phyloP scores from a whole-genome alignment of 2,113 vertebrate species.

The Danionella cerebrum region DNA sequence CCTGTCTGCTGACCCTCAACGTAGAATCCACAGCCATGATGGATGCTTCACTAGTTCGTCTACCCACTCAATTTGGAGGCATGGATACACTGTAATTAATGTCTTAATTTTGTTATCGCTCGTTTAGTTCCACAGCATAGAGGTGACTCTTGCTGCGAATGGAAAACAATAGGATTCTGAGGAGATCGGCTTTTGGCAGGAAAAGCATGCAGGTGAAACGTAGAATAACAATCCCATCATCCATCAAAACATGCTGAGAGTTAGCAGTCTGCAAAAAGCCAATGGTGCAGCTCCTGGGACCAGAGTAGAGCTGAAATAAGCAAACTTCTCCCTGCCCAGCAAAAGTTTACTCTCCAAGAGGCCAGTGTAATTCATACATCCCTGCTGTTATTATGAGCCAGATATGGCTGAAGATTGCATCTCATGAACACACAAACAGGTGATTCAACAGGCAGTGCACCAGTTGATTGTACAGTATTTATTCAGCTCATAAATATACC shows the following conservation, averaged over 20 bases:
- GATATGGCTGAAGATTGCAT: neutral
- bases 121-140: slow-evolving; percentile 70
- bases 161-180: slow-evolving; percentile 66
- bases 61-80: slow-evolving; percentile 62
- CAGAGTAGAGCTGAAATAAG: slow-evolving; percentile 42
- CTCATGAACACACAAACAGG: neutral
- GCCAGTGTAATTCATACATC: neutral
- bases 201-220: slow-evolving; percentile 57
- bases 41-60: slow-evolving; percentile 65
- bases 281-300: slow-evolving; percentile 53
- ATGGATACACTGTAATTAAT: slow-evolving; percentile 74
- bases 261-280: slow-evolving; percentile 53
- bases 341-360: slow-evolving; percentile 20
- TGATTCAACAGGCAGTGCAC: neutral
- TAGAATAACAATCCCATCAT: slow-evolving; percentile 69
- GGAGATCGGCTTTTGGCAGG: slow-evolving; percentile 67
- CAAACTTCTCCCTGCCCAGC: slow-evolving; percentile 23
- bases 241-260: slow-evolving; percentile 65
- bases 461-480: too few relatives aligned
- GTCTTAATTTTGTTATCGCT: slow-evolving; percentile 69
- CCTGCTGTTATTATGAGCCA: neutral
- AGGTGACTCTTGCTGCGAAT: slow-evolving; percentile 70
- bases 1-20: slow-evolving; percentile 59
- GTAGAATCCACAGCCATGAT: slow-evolving; percentile 55
- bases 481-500: too few relatives aligned